These are phyloP conservation scores for Anolis carolinensis DNA, from an alignment of 2,113 vertebrate species.

Conservation along the genomic window DNA sequence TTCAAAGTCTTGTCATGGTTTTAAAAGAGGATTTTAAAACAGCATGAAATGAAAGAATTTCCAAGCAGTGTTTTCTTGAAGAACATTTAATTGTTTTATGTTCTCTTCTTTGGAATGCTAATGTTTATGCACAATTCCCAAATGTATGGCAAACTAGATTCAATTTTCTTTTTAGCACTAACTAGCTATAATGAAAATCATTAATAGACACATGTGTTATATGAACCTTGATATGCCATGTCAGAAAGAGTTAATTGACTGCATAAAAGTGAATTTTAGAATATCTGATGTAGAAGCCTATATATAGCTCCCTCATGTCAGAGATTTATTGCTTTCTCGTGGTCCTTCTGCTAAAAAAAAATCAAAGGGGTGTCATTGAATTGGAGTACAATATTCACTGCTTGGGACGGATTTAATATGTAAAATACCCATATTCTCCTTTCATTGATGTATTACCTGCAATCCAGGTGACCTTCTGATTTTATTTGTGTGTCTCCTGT, in stretches of 20 bases:
- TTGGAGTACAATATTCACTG: not conserved
- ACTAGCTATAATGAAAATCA: slow-evolving; percentile 42
- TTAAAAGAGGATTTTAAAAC: not conserved
- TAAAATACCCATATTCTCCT: not conserved
- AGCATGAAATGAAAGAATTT: not conserved
- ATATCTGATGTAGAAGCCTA: slow-evolving; percentile 49
- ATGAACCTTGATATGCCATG: slow-evolving; percentile 4
- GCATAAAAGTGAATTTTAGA: slow-evolving; percentile 4
- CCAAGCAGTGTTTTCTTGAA: not conserved
- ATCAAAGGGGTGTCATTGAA: slow-evolving; percentile 30
- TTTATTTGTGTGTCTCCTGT: not conserved
- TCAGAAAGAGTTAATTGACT: slow-evolving; percentile 18
- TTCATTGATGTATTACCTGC: slow-evolving; percentile 20
- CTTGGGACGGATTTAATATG: not conserved
- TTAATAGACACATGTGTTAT: not conserved
- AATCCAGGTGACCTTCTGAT: slow-evolving; percentile 8
- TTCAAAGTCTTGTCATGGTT: not conserved
- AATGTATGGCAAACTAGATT: not conserved
- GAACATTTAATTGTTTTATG: not conserved
- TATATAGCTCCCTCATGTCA: slow-evolving; percentile 36
- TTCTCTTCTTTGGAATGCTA: not conserved
- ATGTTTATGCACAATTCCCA: slow-evolving; percentile 10
- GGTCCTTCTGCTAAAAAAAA: slow-evolving; percentile 28
- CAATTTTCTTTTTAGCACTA: slow-evolving; percentile 12
- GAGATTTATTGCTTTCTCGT: slow-evolving; percentile 29